Conservation (phyloP, 2,888 invertebrate species). For the Melinaea marsaeus region DNA sequence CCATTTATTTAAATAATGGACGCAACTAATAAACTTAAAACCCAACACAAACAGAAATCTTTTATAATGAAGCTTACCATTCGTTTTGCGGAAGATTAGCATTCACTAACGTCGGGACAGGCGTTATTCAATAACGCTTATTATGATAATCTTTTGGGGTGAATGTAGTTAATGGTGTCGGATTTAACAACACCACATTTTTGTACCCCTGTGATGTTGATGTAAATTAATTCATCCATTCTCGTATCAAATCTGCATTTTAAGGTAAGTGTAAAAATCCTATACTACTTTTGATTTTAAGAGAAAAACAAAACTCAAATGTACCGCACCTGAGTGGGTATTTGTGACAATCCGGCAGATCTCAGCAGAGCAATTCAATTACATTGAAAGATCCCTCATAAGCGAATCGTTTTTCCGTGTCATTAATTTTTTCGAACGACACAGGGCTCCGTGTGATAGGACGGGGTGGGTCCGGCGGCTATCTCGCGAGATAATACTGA, state of each 20-base stretch:
- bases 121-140: constrained; percentile 70
- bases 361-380: constrained; percentile 76
- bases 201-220: constrained; percentile 43
- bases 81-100: constrained; percentile 61
- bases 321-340: constrained; percentile 48
- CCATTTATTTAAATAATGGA: constrained; percentile 59
- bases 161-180: constrained; percentile 58
- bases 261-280: not conserved
- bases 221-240: constrained; percentile 34
- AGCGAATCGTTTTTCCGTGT: constrained; percentile 79
- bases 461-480: constrained; percentile 58
- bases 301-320: constrained; percentile 1
- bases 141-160: constrained; percentile 69
- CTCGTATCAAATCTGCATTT: not conserved
- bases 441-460: constrained; percentile 72
- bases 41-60: constrained; percentile 54
- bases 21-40: constrained; percentile 56
- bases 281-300: not conserved
- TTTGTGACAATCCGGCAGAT: constrained; percentile 62
- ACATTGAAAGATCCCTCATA: constrained; percentile 78
- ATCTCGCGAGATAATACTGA: constrained; percentile 79
- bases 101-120: constrained; percentile 61
- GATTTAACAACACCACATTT: constrained; percentile 54
- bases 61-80: constrained; percentile 64
- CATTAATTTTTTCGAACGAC: constrained; percentile 78